These are phyloP conservation scores for Collichthys lucidus DNA, from an alignment of 2,113 vertebrate genomes.

Conservation along the genomic window DNA sequence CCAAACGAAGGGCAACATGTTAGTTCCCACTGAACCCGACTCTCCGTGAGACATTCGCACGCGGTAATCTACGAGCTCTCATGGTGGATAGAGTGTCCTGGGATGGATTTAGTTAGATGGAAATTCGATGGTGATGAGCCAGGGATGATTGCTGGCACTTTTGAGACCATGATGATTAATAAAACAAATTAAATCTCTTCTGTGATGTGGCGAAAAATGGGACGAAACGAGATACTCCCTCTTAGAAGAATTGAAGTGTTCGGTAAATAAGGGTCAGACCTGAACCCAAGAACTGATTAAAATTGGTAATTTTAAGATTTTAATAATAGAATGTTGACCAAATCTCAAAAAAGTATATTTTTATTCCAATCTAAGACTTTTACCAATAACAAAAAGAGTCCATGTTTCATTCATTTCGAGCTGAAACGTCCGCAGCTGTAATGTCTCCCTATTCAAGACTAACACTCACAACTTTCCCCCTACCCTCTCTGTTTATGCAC, in stretches of 20 bases:
- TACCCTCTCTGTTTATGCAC: conserved; percentile 48
- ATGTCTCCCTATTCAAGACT: conserved; percentile 30
- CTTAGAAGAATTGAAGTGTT: background rate
- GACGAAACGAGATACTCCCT: background rate
- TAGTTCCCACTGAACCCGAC: background rate
- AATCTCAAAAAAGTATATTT: conserved; percentile 1
- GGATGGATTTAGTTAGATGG: conserved; percentile 11
- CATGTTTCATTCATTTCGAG: conserved; percentile 27
- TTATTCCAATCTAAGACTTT: conserved; percentile 9
- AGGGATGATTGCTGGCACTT: conserved; percentile 1
- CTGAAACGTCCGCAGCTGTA: conserved; percentile 20
- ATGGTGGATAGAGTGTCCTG: background rate
- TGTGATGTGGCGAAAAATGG: conserved; percentile 2
- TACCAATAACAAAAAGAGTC: conserved; percentile 20
- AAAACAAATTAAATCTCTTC: background rate
- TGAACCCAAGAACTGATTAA: background rate
- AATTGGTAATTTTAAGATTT: background rate
- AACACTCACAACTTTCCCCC: conserved; percentile 37
- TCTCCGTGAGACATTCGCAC: background rate
- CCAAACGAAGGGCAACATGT: background rate
- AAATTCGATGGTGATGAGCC: conserved; percentile 2
- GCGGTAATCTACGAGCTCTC: background rate
- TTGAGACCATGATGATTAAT: background rate
- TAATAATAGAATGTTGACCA: background rate
- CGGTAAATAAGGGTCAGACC: background rate